Conservation (phyloP, 2,113 vertebrate species). For the Phoxinus phoxinus region DNA sequence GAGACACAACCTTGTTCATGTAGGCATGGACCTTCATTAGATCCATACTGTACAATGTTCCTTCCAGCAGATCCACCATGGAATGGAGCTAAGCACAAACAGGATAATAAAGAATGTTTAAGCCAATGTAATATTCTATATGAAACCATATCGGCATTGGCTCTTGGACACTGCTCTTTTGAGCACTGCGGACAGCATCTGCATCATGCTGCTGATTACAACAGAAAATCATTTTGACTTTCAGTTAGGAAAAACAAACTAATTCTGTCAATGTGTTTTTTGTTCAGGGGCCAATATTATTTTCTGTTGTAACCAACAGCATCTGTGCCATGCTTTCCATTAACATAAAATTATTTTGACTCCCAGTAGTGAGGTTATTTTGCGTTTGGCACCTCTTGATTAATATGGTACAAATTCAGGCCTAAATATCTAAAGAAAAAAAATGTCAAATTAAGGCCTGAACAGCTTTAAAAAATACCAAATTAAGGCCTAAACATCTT, state of each 20-base stretch:
- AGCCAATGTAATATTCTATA: background rate
- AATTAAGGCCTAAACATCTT: background rate
- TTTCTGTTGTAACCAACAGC: background rate
- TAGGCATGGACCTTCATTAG: constrained; percentile 96
- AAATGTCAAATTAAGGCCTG: background rate
- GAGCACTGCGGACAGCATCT: background rate
- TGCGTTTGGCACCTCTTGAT: background rate
- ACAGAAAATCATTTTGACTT: background rate
- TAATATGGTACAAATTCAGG: background rate
- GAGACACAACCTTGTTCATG: constrained; percentile 89
- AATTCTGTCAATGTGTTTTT: constrained; percentile 1
- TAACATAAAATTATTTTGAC: background rate
- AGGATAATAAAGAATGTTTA: background rate
- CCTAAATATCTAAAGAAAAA: background rate
- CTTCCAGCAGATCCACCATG: constrained; percentile 94
- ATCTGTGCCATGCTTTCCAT: constrained; percentile 13
- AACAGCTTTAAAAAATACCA: background rate
- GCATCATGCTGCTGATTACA: background rate
- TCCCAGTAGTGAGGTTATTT: background rate
- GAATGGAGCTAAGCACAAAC: constrained; percentile 85
- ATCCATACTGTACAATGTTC: constrained; percentile 94
- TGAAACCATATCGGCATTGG: background rate
- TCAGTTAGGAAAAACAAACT: constrained; percentile 6
- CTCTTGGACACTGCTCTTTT: background rate
- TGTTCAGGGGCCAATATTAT: background rate